Evolutionary conservation across 2,888 invertebrate genomes (phyloP).

Genomic region (Osmoderma eremita): DNA sequence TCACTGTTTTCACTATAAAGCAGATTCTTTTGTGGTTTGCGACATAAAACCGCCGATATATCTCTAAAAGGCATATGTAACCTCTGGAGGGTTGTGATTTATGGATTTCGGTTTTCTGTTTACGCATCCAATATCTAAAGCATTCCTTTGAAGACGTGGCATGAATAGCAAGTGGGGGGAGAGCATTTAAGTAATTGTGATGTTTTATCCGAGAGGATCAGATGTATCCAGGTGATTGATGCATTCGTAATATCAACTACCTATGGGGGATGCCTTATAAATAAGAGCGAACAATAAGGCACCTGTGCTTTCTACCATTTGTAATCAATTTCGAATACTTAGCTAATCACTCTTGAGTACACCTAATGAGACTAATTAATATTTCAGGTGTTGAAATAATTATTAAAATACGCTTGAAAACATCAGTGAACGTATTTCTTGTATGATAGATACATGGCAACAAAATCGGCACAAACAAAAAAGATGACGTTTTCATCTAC

Average conservation of each 20-base stretch:
- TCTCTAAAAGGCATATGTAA: conserved; percentile 53
- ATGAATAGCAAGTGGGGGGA: conserved; percentile 50
- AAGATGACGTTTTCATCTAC: too few relatives aligned
- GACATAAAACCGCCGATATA: conserved; percentile 54
- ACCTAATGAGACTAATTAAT: too few relatives aligned
- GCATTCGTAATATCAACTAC: conserved; percentile 30
- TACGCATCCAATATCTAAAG: conserved; percentile 54
- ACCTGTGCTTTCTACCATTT: conserved; percentile 31
- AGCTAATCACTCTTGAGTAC: neutral
- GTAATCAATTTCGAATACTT: conserved; percentile 16
- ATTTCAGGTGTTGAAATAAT: too few relatives aligned
- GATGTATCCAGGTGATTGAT: conserved; percentile 41
- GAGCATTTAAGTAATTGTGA: conserved; percentile 52
- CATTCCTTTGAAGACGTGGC: conserved; percentile 53
- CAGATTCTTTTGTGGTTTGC: conserved; percentile 52
- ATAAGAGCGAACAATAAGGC: conserved; percentile 27
- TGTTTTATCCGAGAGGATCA: conserved; percentile 42
- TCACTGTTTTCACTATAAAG: conserved; percentile 47
- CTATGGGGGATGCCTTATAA: conserved; percentile 29
- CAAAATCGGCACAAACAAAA: too few relatives aligned
- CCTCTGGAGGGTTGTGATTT: conserved; percentile 53
- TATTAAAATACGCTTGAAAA: too few relatives aligned
- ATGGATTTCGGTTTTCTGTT: conserved; percentile 55
- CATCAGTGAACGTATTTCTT: too few relatives aligned
- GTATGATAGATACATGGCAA: too few relatives aligned